Conservation (phyloP, 2,113 vertebrate species). For the Paramormyrops kingsleyae region DNA sequence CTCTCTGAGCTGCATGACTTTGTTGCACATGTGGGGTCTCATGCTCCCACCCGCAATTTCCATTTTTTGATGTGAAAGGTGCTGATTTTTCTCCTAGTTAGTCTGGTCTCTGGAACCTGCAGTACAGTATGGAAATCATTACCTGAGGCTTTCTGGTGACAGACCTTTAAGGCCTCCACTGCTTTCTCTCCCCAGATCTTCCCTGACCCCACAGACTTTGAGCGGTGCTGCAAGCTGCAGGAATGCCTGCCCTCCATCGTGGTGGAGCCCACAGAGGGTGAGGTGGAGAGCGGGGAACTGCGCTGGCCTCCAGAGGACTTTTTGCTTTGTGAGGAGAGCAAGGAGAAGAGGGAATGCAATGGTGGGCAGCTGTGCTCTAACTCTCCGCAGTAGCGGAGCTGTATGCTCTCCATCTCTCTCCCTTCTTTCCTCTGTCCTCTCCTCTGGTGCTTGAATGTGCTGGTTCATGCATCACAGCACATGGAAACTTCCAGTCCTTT, state of each 20-base stretch:
- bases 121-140: background rate
- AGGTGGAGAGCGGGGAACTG: constrained; percentile 93
- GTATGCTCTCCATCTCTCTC: background rate
- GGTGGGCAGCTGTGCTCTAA: constrained; percentile 53
- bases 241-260: constrained; percentile 92
- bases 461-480: background rate
- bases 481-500: background rate
- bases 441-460: background rate
- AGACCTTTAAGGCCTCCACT: background rate
- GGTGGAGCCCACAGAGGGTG: constrained; percentile 87
- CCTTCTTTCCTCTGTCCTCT: background rate
- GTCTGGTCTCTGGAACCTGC: background rate
- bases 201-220: constrained; percentile 89
- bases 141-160: background rate
- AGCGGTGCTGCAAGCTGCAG: constrained; percentile 92
- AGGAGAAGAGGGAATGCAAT: constrained; percentile 36
- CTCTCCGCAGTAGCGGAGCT: constrained; percentile 47
- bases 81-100: background rate
- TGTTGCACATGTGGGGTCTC: too few relatives aligned
- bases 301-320: constrained; percentile 95
- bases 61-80: background rate
- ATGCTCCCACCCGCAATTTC: background rate
- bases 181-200: constrained; percentile 73
- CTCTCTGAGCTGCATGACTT: too few relatives aligned
- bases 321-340: constrained; percentile 75